phyloP scores from a whole-genome alignment of 2,888 invertebrate species.

The Hypercompe scribonia region DNA sequence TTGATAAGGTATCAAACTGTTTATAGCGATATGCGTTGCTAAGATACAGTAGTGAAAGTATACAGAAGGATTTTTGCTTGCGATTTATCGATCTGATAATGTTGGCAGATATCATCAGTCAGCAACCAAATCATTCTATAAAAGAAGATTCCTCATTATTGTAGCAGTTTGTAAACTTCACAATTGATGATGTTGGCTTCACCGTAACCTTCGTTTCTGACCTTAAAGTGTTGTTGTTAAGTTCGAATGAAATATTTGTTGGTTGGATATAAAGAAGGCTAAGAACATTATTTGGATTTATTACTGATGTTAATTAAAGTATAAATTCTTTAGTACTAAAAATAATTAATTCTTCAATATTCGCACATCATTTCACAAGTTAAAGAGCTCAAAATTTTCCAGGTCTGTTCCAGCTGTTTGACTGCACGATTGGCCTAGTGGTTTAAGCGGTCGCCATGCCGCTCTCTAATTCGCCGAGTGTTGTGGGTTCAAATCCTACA shows the following conservation, averaged over 20 bases:
- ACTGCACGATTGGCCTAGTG: no score
- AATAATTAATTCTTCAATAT: no score
- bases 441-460: no score
- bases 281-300: slow-evolving; percentile 2
- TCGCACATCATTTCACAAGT: no score
- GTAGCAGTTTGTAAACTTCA: slow-evolving; percentile 42
- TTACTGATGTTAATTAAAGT: slow-evolving; percentile 3
- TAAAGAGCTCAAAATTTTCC: no score
- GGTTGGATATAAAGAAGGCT: slow-evolving; percentile 12
- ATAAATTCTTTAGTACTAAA: background rate
- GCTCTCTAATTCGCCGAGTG: no score
- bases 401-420: background rate
- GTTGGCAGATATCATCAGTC: background rate
- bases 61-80: background rate
- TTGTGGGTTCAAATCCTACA: no score
- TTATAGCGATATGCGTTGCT: no score
- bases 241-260: slow-evolving; percentile 9
- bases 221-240: slow-evolving; percentile 29
- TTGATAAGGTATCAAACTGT: background rate
- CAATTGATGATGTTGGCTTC: slow-evolving; percentile 33
- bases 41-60: background rate
- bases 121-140: slow-evolving; percentile 14
- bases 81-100: background rate
- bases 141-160: slow-evolving; percentile 25
- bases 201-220: slow-evolving; percentile 41